phyloP scores from a whole-genome alignment of 35 echinoderm and acorn worm species.

The Heliocidaris tuberculata region DNA sequence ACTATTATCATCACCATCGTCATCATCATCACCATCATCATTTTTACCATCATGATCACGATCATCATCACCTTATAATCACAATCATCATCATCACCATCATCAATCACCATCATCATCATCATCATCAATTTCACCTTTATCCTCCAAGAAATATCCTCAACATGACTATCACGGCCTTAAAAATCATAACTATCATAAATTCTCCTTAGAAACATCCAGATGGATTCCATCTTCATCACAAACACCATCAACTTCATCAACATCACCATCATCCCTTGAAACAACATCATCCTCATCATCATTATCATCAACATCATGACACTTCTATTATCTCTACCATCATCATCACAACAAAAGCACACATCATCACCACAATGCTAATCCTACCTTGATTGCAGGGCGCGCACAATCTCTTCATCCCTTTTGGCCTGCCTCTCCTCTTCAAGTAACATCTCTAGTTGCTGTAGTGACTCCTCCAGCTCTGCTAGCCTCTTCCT shows the following conservation, averaged over 20 bases:
- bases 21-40: background rate
- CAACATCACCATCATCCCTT: no score
- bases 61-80: background rate
- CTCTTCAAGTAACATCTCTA: slow-evolving; percentile 31
- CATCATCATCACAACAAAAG: no score
- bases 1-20: background rate
- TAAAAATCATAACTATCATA: background rate
- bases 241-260: no score
- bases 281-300: no score
- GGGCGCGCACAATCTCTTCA: slow-evolving; percentile 33
- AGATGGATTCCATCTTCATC: background rate
- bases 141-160: background rate
- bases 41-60: slow-evolving; percentile 4
- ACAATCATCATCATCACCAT: slow-evolving; percentile 11
- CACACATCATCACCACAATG: background rate
- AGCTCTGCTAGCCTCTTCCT: slow-evolving; percentile 47
- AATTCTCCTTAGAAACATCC: background rate
- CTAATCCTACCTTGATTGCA: slow-evolving; percentile 46
- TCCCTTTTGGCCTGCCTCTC: slow-evolving; percentile 42
- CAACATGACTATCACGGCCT: no score
- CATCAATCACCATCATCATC: background rate
- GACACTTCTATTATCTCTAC: no score
- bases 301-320: background rate
- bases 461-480: slow-evolving; percentile 32
- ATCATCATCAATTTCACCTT: background rate